Conservation (phyloP, 2,797 vertebrate species). For the Phrynocephalus guinanensis region DNA sequence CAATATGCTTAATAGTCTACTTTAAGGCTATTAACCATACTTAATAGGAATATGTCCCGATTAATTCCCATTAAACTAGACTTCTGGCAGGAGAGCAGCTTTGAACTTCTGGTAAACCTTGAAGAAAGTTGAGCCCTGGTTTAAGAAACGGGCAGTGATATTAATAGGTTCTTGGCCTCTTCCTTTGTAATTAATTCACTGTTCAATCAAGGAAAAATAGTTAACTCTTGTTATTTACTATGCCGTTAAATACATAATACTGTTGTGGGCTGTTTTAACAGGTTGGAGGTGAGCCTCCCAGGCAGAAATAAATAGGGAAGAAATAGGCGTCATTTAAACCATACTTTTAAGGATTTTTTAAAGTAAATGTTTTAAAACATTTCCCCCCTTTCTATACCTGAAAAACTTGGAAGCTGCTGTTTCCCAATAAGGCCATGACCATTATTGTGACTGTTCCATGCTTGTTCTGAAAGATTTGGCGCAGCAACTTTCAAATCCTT, state of each 20-base stretch:
- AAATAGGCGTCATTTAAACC: no score
- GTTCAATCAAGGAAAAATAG: background rate
- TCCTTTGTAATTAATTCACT: background rate
- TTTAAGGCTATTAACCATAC: background rate
- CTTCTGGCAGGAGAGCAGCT: background rate
- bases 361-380: no score
- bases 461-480: background rate
- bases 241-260: background rate
- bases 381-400: background rate
- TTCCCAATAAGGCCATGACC: background rate
- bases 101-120: background rate
- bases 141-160: background rate
- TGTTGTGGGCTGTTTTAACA: no score
- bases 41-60: background rate
- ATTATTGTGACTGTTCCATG: background rate
- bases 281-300: background rate
- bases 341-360: no score
- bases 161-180: background rate
- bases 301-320: background rate
- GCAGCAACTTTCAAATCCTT: background rate
- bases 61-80: conserved; percentile 2
- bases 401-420: background rate
- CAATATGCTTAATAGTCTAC: conserved; percentile 11
- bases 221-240: background rate
- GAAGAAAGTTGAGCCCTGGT: background rate